Evolutionary conservation across 2,888 invertebrate genomes (phyloP).

Genomic region (Lithosia quadra): DNA sequence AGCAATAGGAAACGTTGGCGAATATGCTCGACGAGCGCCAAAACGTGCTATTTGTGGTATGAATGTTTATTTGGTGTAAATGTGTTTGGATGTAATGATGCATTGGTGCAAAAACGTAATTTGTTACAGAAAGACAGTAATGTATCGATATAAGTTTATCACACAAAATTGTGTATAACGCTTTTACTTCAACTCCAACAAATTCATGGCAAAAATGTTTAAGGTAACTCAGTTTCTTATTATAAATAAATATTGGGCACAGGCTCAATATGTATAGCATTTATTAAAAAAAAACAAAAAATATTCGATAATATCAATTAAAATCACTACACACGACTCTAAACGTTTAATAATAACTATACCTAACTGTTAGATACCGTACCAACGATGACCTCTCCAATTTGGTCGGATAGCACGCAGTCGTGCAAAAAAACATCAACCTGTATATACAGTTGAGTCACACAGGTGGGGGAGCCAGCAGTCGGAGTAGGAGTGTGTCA

Average conservation of each 20-base stretch:
- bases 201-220: too few relatives aligned
- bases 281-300: too few relatives aligned
- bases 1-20: slow-evolving; percentile 55
- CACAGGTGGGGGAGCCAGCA: slow-evolving; percentile 31
- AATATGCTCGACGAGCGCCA: slow-evolving; percentile 36
- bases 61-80: slow-evolving; percentile 4
- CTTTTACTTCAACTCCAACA: not conserved
- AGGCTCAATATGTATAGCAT: too few relatives aligned
- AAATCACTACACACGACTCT: too few relatives aligned
- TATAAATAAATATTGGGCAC: too few relatives aligned
- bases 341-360: not conserved
- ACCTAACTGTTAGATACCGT: not conserved
- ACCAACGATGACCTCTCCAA: slow-evolving; percentile 44
- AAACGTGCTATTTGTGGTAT: slow-evolving; percentile 65
- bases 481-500: slow-evolving; percentile 35
- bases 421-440: slow-evolving; percentile 56
- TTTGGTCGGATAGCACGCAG: slow-evolving; percentile 56
- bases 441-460: slow-evolving; percentile 56
- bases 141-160: too few relatives aligned
- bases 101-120: not conserved
- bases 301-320: too few relatives aligned
- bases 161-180: not conserved
- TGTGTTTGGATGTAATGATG: slow-evolving; percentile 5
- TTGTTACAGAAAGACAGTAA: not conserved
- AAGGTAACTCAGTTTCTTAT: too few relatives aligned